phyloP scores from a whole-genome alignment of 1,140 invertebrate species.

The Bactericera cockerelli region DNA sequence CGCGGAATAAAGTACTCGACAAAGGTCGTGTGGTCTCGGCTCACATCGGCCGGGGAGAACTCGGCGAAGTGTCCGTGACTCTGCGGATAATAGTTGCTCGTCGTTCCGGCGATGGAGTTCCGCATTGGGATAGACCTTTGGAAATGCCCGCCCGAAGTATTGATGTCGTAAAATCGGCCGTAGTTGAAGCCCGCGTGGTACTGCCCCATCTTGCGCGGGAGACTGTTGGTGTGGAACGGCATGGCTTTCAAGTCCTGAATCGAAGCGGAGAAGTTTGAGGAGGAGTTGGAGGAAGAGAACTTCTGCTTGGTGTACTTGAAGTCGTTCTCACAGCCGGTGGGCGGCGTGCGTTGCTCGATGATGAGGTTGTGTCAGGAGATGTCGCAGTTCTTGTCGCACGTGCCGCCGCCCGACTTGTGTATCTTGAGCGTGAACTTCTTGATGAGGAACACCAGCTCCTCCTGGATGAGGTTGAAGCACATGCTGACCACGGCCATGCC shows the following conservation, averaged over 20 bases:
- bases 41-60: constrained; percentile 38
- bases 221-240: background rate
- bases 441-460: constrained; percentile 39
- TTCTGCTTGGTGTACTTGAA: constrained; percentile 15
- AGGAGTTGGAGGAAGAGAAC: constrained; percentile 29
- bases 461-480: constrained; percentile 92
- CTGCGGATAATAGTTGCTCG: constrained; percentile 22
- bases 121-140: background rate
- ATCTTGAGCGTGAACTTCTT: constrained; percentile 6
- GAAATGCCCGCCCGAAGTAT: background rate
- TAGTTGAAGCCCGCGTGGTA: constrained; percentile 32
- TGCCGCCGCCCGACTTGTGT: background rate
- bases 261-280: constrained; percentile 22
- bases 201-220: background rate
- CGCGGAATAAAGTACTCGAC: constrained; percentile 68
- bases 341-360: constrained; percentile 24
- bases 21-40: constrained; percentile 35
- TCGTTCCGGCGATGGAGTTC: constrained; percentile 41
- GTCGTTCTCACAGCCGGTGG: constrained; percentile 24
- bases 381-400: constrained; percentile 17
- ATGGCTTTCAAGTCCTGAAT: background rate
- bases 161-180: constrained; percentile 3
- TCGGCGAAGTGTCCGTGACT: constrained; percentile 42
- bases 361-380: constrained; percentile 23
- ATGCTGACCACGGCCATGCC: constrained; percentile 91